Conservation (phyloP, 2,113 vertebrate species). For the Rhinichthys klamathensis region DNA sequence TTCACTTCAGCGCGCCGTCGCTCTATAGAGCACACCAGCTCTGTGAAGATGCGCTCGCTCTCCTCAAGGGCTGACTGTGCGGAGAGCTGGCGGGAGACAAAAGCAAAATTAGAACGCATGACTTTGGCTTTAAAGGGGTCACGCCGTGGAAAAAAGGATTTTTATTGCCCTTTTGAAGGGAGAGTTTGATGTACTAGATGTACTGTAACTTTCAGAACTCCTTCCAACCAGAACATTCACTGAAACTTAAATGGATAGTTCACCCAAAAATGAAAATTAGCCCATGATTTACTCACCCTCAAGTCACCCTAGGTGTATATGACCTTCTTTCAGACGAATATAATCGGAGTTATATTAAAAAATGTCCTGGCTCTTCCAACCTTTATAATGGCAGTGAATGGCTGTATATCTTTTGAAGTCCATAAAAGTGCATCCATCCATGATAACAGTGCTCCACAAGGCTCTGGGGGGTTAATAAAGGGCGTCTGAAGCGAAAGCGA, state of each 20-base stretch:
- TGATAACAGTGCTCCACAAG: no score
- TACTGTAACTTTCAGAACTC: neutral
- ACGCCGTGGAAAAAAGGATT: neutral
- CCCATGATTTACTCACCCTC: no score
- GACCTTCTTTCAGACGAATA: no score
- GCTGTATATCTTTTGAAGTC: no score
- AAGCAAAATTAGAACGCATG: neutral
- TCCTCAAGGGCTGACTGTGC: slow-evolving; percentile 67
- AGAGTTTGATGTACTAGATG: neutral
- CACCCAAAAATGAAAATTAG: no score
- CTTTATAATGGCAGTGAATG: no score
- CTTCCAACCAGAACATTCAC: neutral
- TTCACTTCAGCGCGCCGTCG: slow-evolving; percentile 73
- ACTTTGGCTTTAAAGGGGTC: neutral
- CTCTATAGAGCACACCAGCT: slow-evolving; percentile 73
- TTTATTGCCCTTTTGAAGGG: neutral
- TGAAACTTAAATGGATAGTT: neutral
- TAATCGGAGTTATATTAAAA: no score
- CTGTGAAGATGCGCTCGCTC: slow-evolving; percentile 70
- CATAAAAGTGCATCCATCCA: no score
- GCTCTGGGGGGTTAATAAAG: no score
- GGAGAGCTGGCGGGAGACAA: slow-evolving; percentile 62
- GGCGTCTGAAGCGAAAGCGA: no score
- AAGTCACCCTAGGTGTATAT: no score
- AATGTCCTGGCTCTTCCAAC: no score